Evolutionary conservation across 1,140 invertebrate species (phyloP).

Genomic region (Drosophila serrata): DNA sequence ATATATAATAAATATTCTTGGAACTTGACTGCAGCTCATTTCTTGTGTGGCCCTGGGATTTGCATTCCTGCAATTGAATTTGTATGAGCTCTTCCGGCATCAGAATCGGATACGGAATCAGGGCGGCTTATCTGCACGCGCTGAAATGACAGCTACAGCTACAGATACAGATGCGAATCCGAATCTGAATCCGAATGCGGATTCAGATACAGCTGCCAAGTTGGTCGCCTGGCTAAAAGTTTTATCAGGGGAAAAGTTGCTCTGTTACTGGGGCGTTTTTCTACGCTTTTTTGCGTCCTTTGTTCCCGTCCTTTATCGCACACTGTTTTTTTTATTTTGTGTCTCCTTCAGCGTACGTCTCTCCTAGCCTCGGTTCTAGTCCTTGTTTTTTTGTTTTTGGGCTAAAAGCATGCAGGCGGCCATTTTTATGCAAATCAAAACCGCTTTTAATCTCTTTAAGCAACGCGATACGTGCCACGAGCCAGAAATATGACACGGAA

Average conservation of each 20-base stretch:
- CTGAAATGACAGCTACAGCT: conserved; percentile 44
- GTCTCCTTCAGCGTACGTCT: neutral
- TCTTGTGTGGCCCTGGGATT: neutral
- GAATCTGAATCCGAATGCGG: neutral
- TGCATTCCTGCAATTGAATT: conserved; percentile 35
- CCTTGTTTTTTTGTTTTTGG: neutral
- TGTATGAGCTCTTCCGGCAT: conserved; percentile 10
- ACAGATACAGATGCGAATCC: conserved; percentile 6
- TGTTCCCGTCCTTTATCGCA: conserved; percentile 16
- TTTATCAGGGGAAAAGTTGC: conserved; percentile 59
- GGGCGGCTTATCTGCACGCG: conserved; percentile 52
- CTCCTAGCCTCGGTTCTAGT: neutral
- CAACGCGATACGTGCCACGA: conserved; percentile 53
- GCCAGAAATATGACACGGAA: conserved; percentile 61
- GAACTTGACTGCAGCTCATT: neutral
- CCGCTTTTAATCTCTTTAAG: conserved; percentile 74
- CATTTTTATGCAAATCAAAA: conserved; percentile 76
- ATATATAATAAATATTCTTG: neutral
- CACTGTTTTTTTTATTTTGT: conserved; percentile 1
- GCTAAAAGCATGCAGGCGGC: conserved; percentile 60
- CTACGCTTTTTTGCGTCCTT: conserved; percentile 34
- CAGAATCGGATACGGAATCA: neutral
- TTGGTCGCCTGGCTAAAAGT: conserved; percentile 32
- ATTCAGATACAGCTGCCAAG: conserved; percentile 45
- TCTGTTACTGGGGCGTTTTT: conserved; percentile 33